Evolutionary conservation across 2,888 invertebrate genomes (phyloP).

Genomic region (Psylliodes chrysocephalus): DNA sequence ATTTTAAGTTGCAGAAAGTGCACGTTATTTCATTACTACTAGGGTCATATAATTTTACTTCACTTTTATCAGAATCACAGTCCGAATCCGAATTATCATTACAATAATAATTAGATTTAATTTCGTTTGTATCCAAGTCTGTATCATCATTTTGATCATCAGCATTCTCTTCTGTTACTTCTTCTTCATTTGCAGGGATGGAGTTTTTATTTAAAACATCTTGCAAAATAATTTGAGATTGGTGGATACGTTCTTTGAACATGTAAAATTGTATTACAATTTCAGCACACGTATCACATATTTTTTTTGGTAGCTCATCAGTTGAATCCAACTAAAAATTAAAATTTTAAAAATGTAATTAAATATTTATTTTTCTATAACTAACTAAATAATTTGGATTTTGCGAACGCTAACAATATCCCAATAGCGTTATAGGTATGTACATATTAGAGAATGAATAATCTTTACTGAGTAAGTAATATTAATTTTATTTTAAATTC

Average conservation of each 20-base stretch:
- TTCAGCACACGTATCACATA: constrained; percentile 34
- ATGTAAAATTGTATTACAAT: constrained; percentile 32
- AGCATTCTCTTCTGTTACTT: constrained; percentile 1
- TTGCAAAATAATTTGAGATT: constrained; percentile 32
- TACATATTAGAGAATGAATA: no score
- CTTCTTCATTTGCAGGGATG: neutral
- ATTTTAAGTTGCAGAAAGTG: constrained; percentile 36
- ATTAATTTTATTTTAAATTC: no score
- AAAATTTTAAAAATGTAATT: neutral
- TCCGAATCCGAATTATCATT: neutral
- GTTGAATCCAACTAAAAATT: constrained; percentile 31
- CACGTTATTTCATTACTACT: constrained; percentile 22
- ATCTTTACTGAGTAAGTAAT: no score
- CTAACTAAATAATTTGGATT: no score
- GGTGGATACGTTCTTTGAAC: constrained; percentile 33
- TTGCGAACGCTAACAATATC: no score
- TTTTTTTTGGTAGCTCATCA: constrained; percentile 37
- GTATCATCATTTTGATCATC: constrained; percentile 4
- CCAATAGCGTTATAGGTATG: no score
- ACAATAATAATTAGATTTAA: neutral
- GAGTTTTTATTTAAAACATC: constrained; percentile 11
- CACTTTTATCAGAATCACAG: neutral
- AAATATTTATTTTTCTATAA: no score
- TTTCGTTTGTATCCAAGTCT: constrained; percentile 10
- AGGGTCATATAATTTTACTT: constrained; percentile 3